Conservation (phyloP, 2,113 vertebrate genomes). For the Peucedramus taeniatus region DNA sequence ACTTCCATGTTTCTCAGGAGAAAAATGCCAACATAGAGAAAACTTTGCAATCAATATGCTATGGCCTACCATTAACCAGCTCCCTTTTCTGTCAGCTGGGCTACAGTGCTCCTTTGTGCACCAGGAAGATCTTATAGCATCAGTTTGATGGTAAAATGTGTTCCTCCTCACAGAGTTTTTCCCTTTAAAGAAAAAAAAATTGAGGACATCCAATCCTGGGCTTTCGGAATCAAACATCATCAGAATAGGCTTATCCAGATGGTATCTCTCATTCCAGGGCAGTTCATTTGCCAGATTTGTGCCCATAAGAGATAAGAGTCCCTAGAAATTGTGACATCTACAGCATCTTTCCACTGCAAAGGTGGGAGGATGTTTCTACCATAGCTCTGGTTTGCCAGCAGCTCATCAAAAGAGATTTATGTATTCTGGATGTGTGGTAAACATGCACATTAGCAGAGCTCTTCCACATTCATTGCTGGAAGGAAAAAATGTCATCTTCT, state of each 20-base stretch:
- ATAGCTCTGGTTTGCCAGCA: not conserved
- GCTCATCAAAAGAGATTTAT: not conserved
- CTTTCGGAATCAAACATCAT: not conserved
- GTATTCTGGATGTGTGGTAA: not conserved
- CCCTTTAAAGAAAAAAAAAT: not conserved
- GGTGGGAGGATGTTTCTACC: not conserved
- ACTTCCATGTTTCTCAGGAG: not conserved
- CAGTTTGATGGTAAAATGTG: not conserved
- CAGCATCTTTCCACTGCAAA: not conserved
- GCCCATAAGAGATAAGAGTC: not conserved
- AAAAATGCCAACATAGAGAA: not conserved
- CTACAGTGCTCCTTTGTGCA: not conserved
- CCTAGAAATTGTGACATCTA: not conserved
- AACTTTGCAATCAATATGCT: not conserved
- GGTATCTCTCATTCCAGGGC: not conserved
- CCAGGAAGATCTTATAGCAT: not conserved
- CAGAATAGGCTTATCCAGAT: not conserved
- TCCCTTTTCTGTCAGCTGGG: not conserved
- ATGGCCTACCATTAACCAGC: not conserved
- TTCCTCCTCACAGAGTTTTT: not conserved
- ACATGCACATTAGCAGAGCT: not conserved
- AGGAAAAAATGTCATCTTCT: not conserved
- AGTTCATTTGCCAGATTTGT: not conserved
- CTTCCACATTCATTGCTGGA: not conserved
- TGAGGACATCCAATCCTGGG: not conserved